These are phyloP conservation scores for Paraescarpia echinospica DNA, from an alignment of 1,140 invertebrate species.

Conservation along the genomic window DNA sequence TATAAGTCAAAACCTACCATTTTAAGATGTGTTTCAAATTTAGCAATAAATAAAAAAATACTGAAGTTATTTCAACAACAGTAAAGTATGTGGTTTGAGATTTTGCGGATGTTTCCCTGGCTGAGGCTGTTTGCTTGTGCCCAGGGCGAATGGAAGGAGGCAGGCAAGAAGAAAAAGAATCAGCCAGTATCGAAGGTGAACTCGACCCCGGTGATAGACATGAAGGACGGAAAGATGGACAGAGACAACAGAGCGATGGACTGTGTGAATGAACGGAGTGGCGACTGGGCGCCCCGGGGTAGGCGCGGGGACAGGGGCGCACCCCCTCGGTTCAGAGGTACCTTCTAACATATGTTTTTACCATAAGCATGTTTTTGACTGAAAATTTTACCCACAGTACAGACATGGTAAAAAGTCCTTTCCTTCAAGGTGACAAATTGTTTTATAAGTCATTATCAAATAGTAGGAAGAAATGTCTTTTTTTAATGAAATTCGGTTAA, in stretches of 20 bases:
- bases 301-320: slow-evolving; percentile 38
- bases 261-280: slow-evolving; percentile 29
- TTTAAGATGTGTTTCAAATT: too few species aligned
- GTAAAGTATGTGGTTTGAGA: too few species aligned
- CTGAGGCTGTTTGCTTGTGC: too few species aligned
- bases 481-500: neutral
- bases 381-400: too few species aligned
- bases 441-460: neutral
- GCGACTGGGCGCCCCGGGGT: slow-evolving; percentile 25
- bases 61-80: too few species aligned
- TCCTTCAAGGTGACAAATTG: too few species aligned
- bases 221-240: slow-evolving; percentile 32
- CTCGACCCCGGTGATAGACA: slow-evolving; percentile 35
- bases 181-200: slow-evolving; percentile 33
- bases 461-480: neutral
- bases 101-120: too few species aligned
- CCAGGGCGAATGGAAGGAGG: slow-evolving; percentile 76
- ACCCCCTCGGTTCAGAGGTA: slow-evolving; percentile 35
- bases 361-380: too few species aligned
- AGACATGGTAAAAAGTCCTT: too few species aligned
- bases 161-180: slow-evolving; percentile 78
- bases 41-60: too few species aligned
- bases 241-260: slow-evolving; percentile 30
- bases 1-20: too few species aligned
- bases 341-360: too few species aligned